Evolutionary conservation across 2,113 vertebrate genomes (phyloP), one percentile per base, ranked within the genome.

Genomic region (Erinaceus europaeus): DNA sequence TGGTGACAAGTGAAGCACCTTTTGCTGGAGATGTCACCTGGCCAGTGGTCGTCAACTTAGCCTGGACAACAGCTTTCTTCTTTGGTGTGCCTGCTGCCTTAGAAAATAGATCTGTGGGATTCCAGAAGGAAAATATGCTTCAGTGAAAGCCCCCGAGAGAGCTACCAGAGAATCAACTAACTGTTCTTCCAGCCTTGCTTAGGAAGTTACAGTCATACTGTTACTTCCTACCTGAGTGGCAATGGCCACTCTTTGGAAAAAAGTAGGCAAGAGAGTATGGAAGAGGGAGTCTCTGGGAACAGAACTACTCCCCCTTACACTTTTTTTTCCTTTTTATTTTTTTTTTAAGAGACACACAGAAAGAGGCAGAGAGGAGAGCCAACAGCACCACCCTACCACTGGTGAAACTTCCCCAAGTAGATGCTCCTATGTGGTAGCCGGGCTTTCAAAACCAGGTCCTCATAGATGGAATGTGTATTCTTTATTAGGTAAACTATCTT

Each of bases 51-150:
- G 98, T 98, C 91, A 98, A 72, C 90, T 99, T 99, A 23, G 98
- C 97, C 93, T 98, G 98, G 21, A 98, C 97, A 11, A 96, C 90
- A 1, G 97, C 94, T 93, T 99, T 99, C 94, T 99, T 99, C 96
- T 99, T 99, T 0, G 98, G 98, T 73, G 97, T 98, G 27, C 96
- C 73, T 34, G 91, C 96, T 68, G 97, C 87, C 96, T 99, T 99
- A 15, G 98, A 97, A 94, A 97, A 97, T 73, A 98, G 94, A 64
- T 98, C 99, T 99, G 91, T 17, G 72, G 95, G 91, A 77, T 23
- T 95, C 57, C 84, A 44, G 68, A 75, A 55, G 84, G 55, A 84
- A 9, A 74, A 44, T 27, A 52, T 20, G 21, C 23, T 73, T 89
- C 23, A 81, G 68, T 64, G 36, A 89, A 74, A 75, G n/a, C 52